Percentiles rank a stretch among this genome's conserved stretches.
Evolutionary conservation across 2,888 invertebrate genomes (phyloP).

Genomic region (Disparrhopalites patrizii): DNA sequence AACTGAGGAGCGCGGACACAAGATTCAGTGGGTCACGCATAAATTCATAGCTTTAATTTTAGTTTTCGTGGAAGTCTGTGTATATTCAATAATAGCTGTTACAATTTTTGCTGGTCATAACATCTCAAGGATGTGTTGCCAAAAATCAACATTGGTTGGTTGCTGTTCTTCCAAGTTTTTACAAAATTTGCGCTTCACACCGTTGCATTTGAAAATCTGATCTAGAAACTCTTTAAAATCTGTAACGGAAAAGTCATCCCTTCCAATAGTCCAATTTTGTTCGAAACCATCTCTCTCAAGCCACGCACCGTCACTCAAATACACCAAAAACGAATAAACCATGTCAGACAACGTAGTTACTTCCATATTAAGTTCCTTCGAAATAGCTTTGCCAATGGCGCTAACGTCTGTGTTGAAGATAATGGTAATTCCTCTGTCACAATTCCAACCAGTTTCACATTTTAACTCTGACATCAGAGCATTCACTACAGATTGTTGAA

Average conservation of each 20-base stretch:
- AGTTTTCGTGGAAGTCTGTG: too few relatives aligned
- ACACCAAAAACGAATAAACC: not conserved
- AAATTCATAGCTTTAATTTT: too few relatives aligned
- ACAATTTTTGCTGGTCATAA: too few relatives aligned
- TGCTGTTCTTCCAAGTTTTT: not conserved
- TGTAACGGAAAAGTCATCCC: not conserved
- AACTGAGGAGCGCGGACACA: too few relatives aligned
- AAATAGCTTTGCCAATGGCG: not conserved
- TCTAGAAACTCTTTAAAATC: constrained; percentile 15
- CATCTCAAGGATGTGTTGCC: constrained; percentile 18
- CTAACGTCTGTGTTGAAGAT: constrained; percentile 4
- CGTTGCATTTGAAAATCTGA: not conserved
- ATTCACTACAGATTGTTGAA: not conserved
- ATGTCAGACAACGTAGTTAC: not conserved
- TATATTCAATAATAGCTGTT: too few relatives aligned
- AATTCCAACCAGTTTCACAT: constrained; percentile 3
- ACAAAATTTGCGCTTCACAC: not conserved
- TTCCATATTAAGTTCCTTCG: not conserved
- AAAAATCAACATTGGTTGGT: constrained; percentile 16
- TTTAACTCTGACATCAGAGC: not conserved
- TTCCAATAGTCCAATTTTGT: constrained; percentile 8
- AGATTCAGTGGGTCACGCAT: too few relatives aligned
- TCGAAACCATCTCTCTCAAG: not conserved
- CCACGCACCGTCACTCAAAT: not conserved
- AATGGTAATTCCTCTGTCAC: not conserved